Conservation (phyloP, 2,888 invertebrate genomes). For the Apodemia zela region DNA sequence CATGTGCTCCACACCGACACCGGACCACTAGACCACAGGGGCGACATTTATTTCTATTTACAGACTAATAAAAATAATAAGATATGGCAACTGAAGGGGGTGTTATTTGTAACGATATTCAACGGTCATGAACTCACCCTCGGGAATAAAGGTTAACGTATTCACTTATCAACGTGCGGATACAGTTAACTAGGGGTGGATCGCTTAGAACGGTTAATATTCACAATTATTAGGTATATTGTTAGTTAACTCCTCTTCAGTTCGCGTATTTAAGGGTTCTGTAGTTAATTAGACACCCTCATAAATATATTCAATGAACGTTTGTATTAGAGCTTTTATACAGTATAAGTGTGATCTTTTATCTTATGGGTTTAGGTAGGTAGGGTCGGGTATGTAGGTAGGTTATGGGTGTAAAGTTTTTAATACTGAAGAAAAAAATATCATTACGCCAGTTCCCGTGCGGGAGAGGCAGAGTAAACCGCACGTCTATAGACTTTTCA, state of each 20-base stretch:
- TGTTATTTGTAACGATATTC: slow-evolving; percentile 46
- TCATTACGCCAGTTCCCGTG: too few species aligned
- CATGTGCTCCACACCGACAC: too few species aligned
- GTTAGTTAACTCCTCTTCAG: background rate
- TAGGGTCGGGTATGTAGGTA: too few species aligned
- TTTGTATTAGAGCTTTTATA: background rate
- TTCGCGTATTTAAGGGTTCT: background rate
- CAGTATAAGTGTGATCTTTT: too few species aligned
- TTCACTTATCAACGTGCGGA: slow-evolving; percentile 48
- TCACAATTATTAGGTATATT: slow-evolving; percentile 17
- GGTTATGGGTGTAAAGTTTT: too few species aligned
- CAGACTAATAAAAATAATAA: background rate
- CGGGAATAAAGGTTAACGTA: slow-evolving; percentile 62
- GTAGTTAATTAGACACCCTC: background rate
- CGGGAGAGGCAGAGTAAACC: too few species aligned
- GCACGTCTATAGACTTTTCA: too few species aligned
- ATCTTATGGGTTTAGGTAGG: too few species aligned
- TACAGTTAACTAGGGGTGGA: slow-evolving; percentile 39
- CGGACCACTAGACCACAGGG: too few species aligned
- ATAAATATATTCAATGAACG: background rate
- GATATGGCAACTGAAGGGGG: slow-evolving; percentile 29
- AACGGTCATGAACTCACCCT: slow-evolving; percentile 50
- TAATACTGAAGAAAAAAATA: too few species aligned
- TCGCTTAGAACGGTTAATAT: slow-evolving; percentile 34
- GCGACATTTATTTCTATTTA: background rate